phyloP scores from a whole-genome alignment of 2,797 vertebrate species.

The Neosilurus hyrtlii region DNA sequence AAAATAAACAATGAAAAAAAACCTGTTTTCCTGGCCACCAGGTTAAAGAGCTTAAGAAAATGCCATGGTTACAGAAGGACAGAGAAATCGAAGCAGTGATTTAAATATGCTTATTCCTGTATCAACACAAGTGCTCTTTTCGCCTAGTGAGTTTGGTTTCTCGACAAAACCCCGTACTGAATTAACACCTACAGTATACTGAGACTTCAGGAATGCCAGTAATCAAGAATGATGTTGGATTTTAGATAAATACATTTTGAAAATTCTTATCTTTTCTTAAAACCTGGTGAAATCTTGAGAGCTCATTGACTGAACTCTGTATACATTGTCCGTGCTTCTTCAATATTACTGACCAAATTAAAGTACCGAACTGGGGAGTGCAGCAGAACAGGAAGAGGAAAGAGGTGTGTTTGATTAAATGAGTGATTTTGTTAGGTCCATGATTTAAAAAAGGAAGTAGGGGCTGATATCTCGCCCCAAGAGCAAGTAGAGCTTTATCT shows the following conservation, averaged over 20 bases:
- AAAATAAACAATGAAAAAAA: neutral
- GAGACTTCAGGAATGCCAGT: neutral
- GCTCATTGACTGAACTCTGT: neutral
- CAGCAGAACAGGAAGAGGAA: neutral
- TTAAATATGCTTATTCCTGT: neutral
- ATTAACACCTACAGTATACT: neutral
- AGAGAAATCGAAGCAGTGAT: neutral
- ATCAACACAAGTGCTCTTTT: neutral
- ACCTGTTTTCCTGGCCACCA: neutral
- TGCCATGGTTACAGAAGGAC: neutral
- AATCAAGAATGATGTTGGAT: neutral
- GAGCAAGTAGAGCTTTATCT: conserved; percentile 1
- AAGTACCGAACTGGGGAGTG: neutral
- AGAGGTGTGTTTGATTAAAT: neutral
- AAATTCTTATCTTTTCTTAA: neutral
- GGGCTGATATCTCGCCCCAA: conserved; percentile 6
- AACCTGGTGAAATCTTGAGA: neutral
- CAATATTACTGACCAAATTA: neutral
- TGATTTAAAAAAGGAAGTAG: neutral
- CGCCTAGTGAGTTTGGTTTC: neutral
- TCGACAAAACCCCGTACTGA: neutral
- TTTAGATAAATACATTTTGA: neutral
- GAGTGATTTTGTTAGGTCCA: conserved; percentile 17
- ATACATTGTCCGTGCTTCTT: neutral
- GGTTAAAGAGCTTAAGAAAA: neutral